A percentile compares a stretch with the other conserved stretches of the same genome.
Evolutionary conservation across 2,113 vertebrate species (phyloP).

Genomic region (cattle (Bos taurus)): ARS-UCD2.0 NC_037332.1:116356501-116357000

Average conservation of each 20-base stretch:
- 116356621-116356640: conserved; percentile 56
- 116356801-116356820: not conserved
- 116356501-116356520: conserved; percentile 24
- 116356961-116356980: not conserved
- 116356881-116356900: not conserved
- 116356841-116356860: not conserved
- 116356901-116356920: not conserved
- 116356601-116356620: not conserved
- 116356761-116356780: conserved; percentile 13
- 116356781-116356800: conserved; percentile 26
- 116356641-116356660: conserved; percentile 26
- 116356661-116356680: not conserved
- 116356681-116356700: not conserved
- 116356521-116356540: not conserved
- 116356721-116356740: not conserved
- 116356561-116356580: not conserved
- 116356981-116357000: not conserved
- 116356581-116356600: conserved; percentile 38
- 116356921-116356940: conserved; percentile 20
- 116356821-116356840: not conserved
- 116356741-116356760: not conserved
- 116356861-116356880: conserved; percentile 24
- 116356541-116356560: not conserved
- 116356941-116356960: conserved; percentile 35
- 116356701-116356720: not conserved